Base-by-base conservation (phyloP, 2,888 invertebrate genomes). In the Acrobasis consociella region DNA sequence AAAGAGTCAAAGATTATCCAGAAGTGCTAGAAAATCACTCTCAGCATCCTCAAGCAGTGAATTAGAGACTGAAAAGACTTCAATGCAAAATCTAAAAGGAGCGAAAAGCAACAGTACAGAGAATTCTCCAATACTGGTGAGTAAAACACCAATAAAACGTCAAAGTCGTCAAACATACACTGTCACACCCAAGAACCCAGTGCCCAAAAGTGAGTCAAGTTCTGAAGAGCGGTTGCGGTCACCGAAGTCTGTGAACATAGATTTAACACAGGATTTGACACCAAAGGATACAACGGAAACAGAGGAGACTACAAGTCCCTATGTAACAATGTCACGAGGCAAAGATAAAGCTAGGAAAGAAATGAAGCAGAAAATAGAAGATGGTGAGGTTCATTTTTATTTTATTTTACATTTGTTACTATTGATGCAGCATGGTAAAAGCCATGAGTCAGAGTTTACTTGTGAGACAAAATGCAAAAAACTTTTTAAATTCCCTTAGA, bases 291-390 rank as follows among this genome's bases (percentile, higher is more conserved):
- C 81, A n/a, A 62, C 61, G 0, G 79, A 81, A 8, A 78, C 79
- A 60, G 74, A 73, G 1, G 78, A 75, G 49, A 90, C 85, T 61
- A 82, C 92, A 0, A 94, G 94, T 66, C 95, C 94, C 0, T 94
- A 91, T 76, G 92, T 95, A 0, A 94, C 94, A 0, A 73, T 93
- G 61, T 94, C 94, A 0, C 81, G 95, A 22, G 95, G 95, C 0
- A 95, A 95, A 69, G 87, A 83, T 1, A 94, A 93, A 69, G 94
- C 94, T 0, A 84, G 94, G 42, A 93, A 86, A 56, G 95, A 95
- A 72, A 93, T 86, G 91, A 86, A 82, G 60, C 77, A 82, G 68
- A 93, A 91, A 71, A 67, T 88, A n/a, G 70, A 80, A 55, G 88
- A 89, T 72, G 93, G 92, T 92, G 76, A 65, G 63, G 51, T 62